phyloP scores from a whole-genome alignment of 2,888 invertebrate species.

The Euzetes globulus region DNA sequence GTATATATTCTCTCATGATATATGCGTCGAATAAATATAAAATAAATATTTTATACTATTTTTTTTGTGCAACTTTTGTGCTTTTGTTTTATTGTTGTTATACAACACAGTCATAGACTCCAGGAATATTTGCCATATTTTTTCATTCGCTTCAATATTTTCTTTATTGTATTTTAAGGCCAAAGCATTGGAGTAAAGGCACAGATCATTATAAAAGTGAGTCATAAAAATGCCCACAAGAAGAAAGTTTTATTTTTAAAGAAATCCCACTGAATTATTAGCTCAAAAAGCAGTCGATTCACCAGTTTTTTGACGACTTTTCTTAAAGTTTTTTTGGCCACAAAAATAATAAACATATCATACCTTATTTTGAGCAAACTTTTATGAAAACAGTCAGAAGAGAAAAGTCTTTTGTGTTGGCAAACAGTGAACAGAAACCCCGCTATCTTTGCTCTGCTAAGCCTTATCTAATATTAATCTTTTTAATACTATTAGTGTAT shows the following conservation, averaged over 20 bases:
- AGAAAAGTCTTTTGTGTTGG: background rate
- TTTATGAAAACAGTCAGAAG: background rate
- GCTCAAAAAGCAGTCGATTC: background rate
- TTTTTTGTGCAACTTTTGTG: background rate
- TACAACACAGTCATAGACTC: background rate
- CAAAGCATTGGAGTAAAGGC: background rate
- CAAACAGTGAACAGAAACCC: background rate
- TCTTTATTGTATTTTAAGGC: background rate
- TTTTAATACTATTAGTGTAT: background rate
- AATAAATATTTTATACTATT: conserved; percentile 21
- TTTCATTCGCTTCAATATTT: background rate
- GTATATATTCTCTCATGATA: background rate
- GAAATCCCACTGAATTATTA: background rate
- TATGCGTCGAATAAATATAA: conserved; percentile 7
- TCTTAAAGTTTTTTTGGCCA: background rate
- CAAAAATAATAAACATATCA: conserved; percentile 11
- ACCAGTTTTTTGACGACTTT: background rate
- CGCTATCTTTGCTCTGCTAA: background rate
- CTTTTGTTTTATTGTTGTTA: background rate
- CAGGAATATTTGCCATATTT: background rate
- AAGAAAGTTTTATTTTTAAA: background rate
- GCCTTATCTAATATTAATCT: conserved; percentile 10
- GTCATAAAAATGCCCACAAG: background rate
- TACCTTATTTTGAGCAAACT: background rate
- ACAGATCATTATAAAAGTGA: background rate